phyloP scores from a whole-genome alignment of 2,113 vertebrate species.

The Diglossa brunneiventris region DNA sequence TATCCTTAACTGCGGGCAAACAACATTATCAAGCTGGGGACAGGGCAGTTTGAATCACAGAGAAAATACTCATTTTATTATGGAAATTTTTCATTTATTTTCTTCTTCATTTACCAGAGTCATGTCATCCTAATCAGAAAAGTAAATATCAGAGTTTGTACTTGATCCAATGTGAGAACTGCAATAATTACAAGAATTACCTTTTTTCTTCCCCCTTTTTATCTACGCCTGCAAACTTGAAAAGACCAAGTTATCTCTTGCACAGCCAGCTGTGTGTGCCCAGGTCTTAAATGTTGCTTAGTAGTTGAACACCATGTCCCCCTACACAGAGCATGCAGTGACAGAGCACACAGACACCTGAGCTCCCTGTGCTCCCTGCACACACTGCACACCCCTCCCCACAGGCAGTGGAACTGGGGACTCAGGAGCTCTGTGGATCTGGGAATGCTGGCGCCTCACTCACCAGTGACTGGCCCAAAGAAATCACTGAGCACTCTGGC shows the following conservation, averaged over 20 bases:
- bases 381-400: neutral
- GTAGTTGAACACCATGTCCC: fast-evolving
- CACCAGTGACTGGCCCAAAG: neutral
- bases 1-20: conserved; percentile 54
- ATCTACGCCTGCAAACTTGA: neutral
- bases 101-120: conserved; percentile 55
- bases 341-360: neutral
- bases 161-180: neutral
- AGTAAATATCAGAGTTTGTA: conserved; percentile 48
- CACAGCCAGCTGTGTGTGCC: neutral
- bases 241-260: neutral
- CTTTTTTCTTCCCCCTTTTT: neutral
- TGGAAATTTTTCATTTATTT: neutral
- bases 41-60: conserved; percentile 27
- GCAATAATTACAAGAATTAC: conserved; percentile 24
- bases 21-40: conserved; percentile 58
- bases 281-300: neutral
- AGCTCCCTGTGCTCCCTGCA: neutral
- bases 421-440: neutral
- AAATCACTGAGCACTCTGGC: neutral
- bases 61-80: conserved; percentile 45
- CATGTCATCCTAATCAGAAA: conserved; percentile 63
- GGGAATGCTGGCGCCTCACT: neutral
- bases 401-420: fast-evolving
- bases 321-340: too few relatives aligned